Evolutionary conservation across 2,888 invertebrate genomes (phyloP).

Genomic region (Calliopum simillimum): DNA sequence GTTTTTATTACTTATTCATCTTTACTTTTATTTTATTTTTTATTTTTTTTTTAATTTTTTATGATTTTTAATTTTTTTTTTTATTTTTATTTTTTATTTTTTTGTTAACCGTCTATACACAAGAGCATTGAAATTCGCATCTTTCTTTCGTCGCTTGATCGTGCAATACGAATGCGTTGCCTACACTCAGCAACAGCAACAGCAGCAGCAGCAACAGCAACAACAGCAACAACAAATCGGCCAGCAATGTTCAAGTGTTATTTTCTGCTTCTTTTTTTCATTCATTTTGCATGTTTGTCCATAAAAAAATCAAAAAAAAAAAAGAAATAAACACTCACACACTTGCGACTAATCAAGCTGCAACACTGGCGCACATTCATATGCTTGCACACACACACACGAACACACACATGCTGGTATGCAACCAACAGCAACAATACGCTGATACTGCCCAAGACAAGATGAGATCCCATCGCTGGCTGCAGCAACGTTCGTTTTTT

Average conservation of each 20-base stretch:
- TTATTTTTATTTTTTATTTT: conserved; percentile 51
- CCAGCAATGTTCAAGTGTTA: no score
- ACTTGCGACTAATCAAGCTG: not conserved
- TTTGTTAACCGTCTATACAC: conserved; percentile 46
- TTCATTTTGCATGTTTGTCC: conserved; percentile 28
- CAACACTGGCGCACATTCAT: conserved; percentile 36
- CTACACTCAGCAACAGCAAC: conserved; percentile 21
- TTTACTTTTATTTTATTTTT: conserved; percentile 24
- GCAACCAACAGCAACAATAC: no score
- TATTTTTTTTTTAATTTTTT: conserved; percentile 45
- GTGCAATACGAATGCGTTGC: conserved; percentile 25
- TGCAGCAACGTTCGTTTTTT: conserved; percentile 5
- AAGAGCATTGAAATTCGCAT: conserved; percentile 51
- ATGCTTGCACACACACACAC: conserved; percentile 20
- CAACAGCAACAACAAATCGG: no score
- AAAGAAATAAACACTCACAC: conserved; percentile 12
- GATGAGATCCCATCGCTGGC: no score
- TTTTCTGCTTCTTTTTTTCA: conserved; percentile 1
- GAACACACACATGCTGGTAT: not conserved
- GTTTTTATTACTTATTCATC: conserved; percentile 14
- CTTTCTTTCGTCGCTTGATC: conserved; percentile 52
- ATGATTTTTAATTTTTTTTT: conserved; percentile 18
- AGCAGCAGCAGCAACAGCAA: not conserved
- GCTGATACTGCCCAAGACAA: no score
- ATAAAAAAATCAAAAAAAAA: conserved; percentile 18